Conservation (phyloP, 2,113 vertebrate species). For the Heterotilapia buettikoferi region DNA sequence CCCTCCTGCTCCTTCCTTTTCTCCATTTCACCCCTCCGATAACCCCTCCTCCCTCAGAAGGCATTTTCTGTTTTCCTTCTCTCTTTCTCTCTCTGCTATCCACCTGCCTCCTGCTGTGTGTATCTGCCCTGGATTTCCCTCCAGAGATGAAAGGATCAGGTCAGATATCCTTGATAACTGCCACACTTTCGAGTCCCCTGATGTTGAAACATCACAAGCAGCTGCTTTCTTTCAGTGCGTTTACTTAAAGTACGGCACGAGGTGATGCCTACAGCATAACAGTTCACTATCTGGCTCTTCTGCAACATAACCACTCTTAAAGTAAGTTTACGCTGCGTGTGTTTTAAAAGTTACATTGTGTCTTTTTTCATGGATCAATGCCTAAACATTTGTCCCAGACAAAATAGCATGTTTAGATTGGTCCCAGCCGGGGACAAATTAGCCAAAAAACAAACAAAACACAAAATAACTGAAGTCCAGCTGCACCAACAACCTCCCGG, state of each 20-base stretch:
- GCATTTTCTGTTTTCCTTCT: slow-evolving; percentile 26
- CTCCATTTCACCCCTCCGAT: slow-evolving; percentile 22
- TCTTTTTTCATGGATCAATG: not conserved
- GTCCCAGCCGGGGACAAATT: not conserved
- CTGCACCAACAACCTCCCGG: slow-evolving; percentile 8
- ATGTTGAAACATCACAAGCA: slow-evolving; percentile 14
- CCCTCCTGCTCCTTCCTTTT: slow-evolving; percentile 27
- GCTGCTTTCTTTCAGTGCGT: slow-evolving; percentile 11
- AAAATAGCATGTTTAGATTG: not conserved
- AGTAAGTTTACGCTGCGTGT: not conserved
- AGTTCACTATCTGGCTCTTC: not conserved
- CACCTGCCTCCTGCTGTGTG: slow-evolving; percentile 43
- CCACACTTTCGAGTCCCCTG: not conserved
- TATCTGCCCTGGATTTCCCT: slow-evolving; percentile 36
- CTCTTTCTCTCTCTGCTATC: not conserved
- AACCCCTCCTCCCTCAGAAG: slow-evolving; percentile 35
- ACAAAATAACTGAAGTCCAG: not conserved
- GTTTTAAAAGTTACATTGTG: not conserved
- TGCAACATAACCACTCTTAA: not conserved
- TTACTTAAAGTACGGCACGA: not conserved
- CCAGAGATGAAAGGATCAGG: slow-evolving; percentile 45
- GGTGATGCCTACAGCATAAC: not conserved
- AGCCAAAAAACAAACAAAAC: not conserved
- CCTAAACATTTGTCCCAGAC: not conserved
- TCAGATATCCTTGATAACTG: slow-evolving; percentile 50